These are phyloP conservation scores for Burhinus bistriatus DNA, from an alignment of 2,113 vertebrate species.

Conservation along the genomic window DNA sequence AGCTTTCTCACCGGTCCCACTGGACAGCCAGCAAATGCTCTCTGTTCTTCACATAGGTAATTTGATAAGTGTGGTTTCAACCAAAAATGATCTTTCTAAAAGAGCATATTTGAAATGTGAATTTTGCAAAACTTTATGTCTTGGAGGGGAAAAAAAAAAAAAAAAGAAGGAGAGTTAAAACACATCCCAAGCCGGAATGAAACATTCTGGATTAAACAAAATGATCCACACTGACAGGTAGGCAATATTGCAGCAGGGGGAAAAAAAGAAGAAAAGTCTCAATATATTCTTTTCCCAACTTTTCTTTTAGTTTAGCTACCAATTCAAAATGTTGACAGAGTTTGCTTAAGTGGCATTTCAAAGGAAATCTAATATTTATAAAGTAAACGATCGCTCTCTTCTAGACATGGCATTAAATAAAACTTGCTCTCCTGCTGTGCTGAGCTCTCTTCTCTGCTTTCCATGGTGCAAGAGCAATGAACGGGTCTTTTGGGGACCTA, in stretches of 20 bases:
- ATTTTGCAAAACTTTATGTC: not conserved
- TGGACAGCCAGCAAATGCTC: rapidly evolving
- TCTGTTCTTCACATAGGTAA: not conserved
- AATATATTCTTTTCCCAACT: not conserved
- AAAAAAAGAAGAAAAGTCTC: too few relatives aligned
- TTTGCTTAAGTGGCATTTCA: not conserved
- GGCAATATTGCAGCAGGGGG: not conserved
- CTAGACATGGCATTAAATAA: not conserved
- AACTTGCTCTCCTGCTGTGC: not conserved
- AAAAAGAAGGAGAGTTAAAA: not conserved
- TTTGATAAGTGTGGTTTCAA: not conserved
- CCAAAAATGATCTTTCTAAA: not conserved
- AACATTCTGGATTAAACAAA: not conserved
- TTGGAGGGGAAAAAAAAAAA: too few relatives aligned
- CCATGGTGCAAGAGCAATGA: not conserved
- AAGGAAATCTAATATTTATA: not conserved
- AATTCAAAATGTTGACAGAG: not conserved
- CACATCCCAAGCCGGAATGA: not conserved
- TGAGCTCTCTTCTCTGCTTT: not conserved
- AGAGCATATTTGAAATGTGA: not conserved
- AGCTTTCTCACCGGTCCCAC: not conserved
- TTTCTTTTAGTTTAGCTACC: not conserved
- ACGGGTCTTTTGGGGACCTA: too few relatives aligned
- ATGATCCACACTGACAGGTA: not conserved
- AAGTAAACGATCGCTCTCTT: not conserved